Evolutionary conservation across 2,797 vertebrate species (phyloP).

Genomic region (Triplophysa yarkandensis): DNA sequence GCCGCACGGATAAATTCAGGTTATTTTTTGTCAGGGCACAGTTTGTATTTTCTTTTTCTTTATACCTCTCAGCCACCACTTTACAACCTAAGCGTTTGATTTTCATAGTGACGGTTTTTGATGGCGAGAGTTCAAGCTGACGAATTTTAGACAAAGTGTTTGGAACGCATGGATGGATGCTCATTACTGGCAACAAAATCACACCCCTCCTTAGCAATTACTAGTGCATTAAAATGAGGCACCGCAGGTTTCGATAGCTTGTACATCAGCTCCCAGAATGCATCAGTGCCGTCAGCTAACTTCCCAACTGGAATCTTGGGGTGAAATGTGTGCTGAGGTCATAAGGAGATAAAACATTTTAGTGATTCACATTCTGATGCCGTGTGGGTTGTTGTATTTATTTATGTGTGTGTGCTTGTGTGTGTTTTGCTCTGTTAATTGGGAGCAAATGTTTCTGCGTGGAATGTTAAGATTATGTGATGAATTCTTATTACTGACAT

Average conservation of each 20-base stretch:
- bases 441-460: slow-evolving; percentile 6
- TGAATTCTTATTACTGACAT: background rate
- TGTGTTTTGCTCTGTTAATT: slow-evolving; percentile 46
- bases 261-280: slow-evolving; percentile 56
- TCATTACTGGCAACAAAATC: slow-evolving; percentile 62
- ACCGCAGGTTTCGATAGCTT: slow-evolving; percentile 35
- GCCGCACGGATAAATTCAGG: slow-evolving; percentile 47
- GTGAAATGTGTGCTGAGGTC: slow-evolving; percentile 45
- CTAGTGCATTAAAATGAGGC: slow-evolving; percentile 57
- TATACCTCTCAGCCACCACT: slow-evolving; percentile 27
- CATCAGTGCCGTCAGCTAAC: slow-evolving; percentile 43
- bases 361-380: slow-evolving; percentile 19
- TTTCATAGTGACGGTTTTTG: slow-evolving; percentile 32
- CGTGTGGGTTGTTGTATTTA: slow-evolving; percentile 24
- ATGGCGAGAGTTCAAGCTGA: slow-evolving; percentile 51
- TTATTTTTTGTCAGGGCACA: slow-evolving; percentile 44
- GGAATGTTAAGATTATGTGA: background rate
- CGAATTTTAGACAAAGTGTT: slow-evolving; percentile 53
- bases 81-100: slow-evolving; percentile 41
- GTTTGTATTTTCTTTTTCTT: slow-evolving; percentile 14
- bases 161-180: slow-evolving; percentile 54
- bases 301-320: slow-evolving; percentile 43
- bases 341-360: slow-evolving; percentile 43
- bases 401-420: slow-evolving; percentile 28
- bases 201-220: slow-evolving; percentile 62